phyloP scores from a whole-genome alignment of 2,113 vertebrate genomes.

The Malurus elegans region DNA sequence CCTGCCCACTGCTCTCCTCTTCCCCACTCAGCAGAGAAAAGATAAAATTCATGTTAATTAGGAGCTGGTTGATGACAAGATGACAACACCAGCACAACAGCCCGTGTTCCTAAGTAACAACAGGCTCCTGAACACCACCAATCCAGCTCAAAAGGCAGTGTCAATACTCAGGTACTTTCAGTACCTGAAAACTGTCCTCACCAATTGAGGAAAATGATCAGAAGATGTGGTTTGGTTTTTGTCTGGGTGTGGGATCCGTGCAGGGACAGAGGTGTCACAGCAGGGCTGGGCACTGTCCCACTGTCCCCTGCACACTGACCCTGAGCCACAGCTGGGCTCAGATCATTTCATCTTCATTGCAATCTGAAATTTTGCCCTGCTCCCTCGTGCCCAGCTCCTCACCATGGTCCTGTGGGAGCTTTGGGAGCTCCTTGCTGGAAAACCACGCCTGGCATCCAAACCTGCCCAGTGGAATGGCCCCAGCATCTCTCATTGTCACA shows the following conservation, averaged over 20 bases:
- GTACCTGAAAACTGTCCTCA: background rate
- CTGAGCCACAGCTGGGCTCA: no score
- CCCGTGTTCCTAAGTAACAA: background rate
- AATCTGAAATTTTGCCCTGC: no score
- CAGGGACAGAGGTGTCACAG: no score
- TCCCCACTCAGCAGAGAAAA: background rate
- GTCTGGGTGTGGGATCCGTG: background rate
- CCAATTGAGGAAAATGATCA: background rate
- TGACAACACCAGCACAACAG: background rate
- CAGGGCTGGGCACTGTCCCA: no score
- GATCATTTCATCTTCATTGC: no score
- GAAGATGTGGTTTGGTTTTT: background rate
- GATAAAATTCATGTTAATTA: background rate
- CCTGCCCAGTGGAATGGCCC: background rate
- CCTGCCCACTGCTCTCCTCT: background rate
- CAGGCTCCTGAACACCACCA: background rate
- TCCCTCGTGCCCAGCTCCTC: background rate
- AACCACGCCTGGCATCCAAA: background rate
- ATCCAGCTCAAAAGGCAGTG: background rate
- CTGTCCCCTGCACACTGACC: no score
- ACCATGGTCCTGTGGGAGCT: accelerated
- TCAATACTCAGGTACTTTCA: background rate
- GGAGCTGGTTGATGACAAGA: background rate
- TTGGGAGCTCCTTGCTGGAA: background rate
- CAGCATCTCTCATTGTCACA: background rate